These are phyloP conservation scores for Passer montanus DNA, from an alignment of 2,113 vertebrate species.

Conservation along the genomic window DNA sequence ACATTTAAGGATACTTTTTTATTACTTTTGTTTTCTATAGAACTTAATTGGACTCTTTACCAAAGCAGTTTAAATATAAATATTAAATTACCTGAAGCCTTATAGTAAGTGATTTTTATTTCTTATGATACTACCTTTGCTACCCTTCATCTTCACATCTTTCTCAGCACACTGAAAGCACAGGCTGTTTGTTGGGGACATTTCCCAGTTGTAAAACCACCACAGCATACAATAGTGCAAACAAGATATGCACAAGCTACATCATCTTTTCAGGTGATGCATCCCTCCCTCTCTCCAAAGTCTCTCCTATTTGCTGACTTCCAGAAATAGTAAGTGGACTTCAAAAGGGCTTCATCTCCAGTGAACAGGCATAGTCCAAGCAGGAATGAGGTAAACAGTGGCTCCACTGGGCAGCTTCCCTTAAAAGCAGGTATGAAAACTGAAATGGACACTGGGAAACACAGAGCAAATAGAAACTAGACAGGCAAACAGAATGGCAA, in stretches of 20 bases:
- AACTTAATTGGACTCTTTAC: background rate
- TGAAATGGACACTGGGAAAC: background rate
- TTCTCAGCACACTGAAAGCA: background rate
- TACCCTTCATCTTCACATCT: background rate
- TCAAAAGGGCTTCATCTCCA: background rate
- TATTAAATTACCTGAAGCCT: background rate
- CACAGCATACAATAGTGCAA: background rate
- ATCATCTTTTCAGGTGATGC: background rate
- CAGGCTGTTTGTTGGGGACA: background rate
- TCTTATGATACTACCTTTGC: background rate
- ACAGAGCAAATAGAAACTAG: background rate
- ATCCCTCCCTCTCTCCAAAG: background rate
- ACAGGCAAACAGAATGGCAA: background rate
- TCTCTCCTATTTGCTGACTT: background rate
- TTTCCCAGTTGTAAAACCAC: background rate
- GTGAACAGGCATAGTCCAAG: background rate
- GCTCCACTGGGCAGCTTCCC: background rate
- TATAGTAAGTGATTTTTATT: background rate
- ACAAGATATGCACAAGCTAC: background rate
- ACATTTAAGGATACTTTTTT: background rate
- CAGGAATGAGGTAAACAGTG: background rate
- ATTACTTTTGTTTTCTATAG: background rate
- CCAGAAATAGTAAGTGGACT: background rate
- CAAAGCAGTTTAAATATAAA: background rate
- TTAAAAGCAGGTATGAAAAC: background rate